Evolutionary conservation across 2,888 invertebrate species (phyloP), one percentile per base, ranked within the genome.

Genomic region (Dysmachus trigonus): DNA sequence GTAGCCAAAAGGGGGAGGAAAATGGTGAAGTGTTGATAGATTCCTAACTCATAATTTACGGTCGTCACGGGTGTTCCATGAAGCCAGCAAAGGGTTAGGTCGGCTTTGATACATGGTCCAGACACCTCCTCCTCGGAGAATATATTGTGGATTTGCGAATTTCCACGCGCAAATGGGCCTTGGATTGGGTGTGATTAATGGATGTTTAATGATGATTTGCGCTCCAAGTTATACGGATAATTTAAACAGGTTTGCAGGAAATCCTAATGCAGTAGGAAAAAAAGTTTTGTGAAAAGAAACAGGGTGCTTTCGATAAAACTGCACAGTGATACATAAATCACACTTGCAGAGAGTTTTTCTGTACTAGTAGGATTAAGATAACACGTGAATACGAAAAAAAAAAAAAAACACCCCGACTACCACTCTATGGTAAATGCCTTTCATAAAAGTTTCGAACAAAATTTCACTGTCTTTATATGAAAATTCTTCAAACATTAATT

Each of bases 21-120:
- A 22, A 27, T 62, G 53, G 62, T 27, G 22, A 83, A 72, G 15
- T 83, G 83, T 83, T 83, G 83, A 83, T 71, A 83, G 71, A 83
- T 72, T 83, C 30, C 83, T 31, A 83, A 33, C 72, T 83, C 83
- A 72, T 83, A 72, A 83, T 71, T 83, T 83, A 83, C 72, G 72
- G 83, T 72, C 38, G 41, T 83, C 72, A 41, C 27, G 33, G 30
- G n/a, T 41, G 27, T 22, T 30, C 38, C 38, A 38, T 13, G 38
- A 38, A 71, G 72, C 72, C 47, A 72, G n/a, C 22, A 72, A 47
- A 83, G 83, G 83, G 83, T 83, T 83, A 83, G 38, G 82, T 35
- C 72, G 83, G 53, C 72, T 83, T 72, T 83, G 72, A 83, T 83
- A 30, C 35, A 83, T 72, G 83, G 72, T 35, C 71, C n/a, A 22